Evolutionary conservation across 2,888 invertebrate genomes (phyloP), one percentile per base, ranked within the genome.

Genomic region (Gisinianus flammeolus): DNA sequence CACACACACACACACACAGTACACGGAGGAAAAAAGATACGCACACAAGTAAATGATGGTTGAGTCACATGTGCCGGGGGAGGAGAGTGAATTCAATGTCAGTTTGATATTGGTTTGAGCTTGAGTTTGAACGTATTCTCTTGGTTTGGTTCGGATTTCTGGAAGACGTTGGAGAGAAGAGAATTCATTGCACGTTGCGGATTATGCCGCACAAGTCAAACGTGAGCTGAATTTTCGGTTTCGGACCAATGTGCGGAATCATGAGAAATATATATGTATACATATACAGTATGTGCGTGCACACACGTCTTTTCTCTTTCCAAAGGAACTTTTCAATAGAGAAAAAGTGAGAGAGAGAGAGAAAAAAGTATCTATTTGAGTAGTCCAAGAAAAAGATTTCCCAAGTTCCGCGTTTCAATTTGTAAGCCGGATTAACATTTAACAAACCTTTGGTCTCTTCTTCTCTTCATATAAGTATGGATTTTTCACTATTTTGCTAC

Each of bases 181-280:
- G 77, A 73, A 79, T 79, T 79, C 79, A 64, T 52, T 77, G 52
- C 79, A 79, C 79, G 79, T 77, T 66, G 73, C 68, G 79, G 79
- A 79, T 79, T 79, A 79, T 79, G 79, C 77, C 74, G 77, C 79
- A 77, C 76, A 73, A 71, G 79, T 76, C 76, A 76, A 69, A 79
- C 79, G 79, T 79, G 79, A 76, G 79, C 2, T 28, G 79, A 79
- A 79, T 79, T 24, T n/a, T 24, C 56, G 19, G 56, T 19, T 12
- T 16, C 66, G 10, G 22, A 10, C 12, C 24, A 16, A 64, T 16
- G 30, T 16, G 28, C 64, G 8, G 16, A 28, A 64, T n/a, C n/a
- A n/a, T n/a, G n/a, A n/a, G n/a, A n/a, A n/a, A n/a, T n/a, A n/a
- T 62, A 26, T 31, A 30, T 66, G 30, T 3, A 24, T 30, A 66